Base-by-base conservation (phyloP, 92 coral and sea anemone genomes). In the Heteractis magnifica region DNA sequence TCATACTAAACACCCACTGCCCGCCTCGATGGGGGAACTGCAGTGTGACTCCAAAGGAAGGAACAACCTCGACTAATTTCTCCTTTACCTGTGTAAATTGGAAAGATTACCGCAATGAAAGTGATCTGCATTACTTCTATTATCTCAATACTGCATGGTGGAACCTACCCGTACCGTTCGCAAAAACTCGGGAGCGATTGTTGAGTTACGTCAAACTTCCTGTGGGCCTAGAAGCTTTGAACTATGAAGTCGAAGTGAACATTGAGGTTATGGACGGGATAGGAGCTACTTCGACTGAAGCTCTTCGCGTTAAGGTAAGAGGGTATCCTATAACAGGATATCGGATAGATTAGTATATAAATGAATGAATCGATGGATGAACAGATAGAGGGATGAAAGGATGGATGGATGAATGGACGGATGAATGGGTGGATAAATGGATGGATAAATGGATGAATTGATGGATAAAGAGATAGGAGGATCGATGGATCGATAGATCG, bases 1-100 rank as follows among this genome's bases (percentile, higher is more conserved):
- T 85, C 51, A 34, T 58, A 2, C 59, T 92, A 12, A 51, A 26
- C 16, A 75, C 82, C 13, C 89, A 88, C 55, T 71, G 60, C 10
- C 72, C 76, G 0, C 95, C 95, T 5, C 73, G 56, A 10, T 86
- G 86, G 48, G 91, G 91, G 7, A 79, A 56, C 41, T 92, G 95
- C 53, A 71, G 52, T 6, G 84, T 80, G 23, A 65, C 65, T 7
- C 88, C 86, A 49, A 76, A 52, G n/a, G 71, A 44, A 56, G 88
- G 87, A 8, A 56, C 51, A 73, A 72, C 77, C 62, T 64, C 10
- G 78, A 86, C 50, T 55, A 58, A 41, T 19, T 21, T 2, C 55
- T 82, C 84, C 10, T 79, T 91, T 6, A 26, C 6, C 15, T 91
- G 94, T 77, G 79, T 59, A n/a, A 78, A 84, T 41, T 90, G 93